These are phyloP conservation scores for Paguma larvata DNA, from an alignment of 2,797 vertebrate species.

Conservation along the genomic window DNA sequence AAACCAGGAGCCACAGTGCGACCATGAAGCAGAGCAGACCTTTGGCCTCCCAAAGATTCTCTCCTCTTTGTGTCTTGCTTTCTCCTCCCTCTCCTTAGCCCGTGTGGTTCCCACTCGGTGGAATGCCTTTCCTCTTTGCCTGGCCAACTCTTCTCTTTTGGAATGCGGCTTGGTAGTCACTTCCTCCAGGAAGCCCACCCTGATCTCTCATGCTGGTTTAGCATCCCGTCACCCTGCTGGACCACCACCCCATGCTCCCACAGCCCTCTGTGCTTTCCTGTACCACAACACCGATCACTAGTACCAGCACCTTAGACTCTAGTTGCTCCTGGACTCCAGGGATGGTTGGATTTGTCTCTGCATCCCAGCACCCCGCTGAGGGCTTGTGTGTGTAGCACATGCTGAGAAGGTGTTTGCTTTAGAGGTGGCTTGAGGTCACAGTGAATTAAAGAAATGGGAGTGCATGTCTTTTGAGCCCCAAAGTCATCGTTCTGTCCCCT, in stretches of 20 bases:
- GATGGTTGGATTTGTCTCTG: neutral
- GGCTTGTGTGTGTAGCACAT: neutral
- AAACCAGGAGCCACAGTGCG: neutral
- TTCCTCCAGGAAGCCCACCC: conserved; percentile 18
- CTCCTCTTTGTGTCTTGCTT: neutral
- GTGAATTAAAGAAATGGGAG: neutral
- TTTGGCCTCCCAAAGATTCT: neutral
- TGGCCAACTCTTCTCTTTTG: neutral
- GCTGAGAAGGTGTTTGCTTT: neutral
- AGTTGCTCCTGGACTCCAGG: neutral
- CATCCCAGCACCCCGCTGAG: neutral
- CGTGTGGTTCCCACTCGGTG: neutral
- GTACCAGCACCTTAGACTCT: neutral
- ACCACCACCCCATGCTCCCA: no score
- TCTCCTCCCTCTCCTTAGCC: neutral
- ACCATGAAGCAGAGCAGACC: no score
- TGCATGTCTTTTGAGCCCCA: neutral
- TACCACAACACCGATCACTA: neutral
- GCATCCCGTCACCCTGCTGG: rapidly evolving
- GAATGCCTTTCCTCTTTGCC: neutral
- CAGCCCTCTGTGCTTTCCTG: neutral
- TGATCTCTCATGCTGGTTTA: neutral
- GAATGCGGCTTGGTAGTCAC: neutral
- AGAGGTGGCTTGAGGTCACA: neutral
- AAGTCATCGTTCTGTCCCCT: neutral